These are phyloP conservation scores for Trichopria drosophilae DNA, from an alignment of 2,888 invertebrate genomes.

Conservation along the genomic window DNA sequence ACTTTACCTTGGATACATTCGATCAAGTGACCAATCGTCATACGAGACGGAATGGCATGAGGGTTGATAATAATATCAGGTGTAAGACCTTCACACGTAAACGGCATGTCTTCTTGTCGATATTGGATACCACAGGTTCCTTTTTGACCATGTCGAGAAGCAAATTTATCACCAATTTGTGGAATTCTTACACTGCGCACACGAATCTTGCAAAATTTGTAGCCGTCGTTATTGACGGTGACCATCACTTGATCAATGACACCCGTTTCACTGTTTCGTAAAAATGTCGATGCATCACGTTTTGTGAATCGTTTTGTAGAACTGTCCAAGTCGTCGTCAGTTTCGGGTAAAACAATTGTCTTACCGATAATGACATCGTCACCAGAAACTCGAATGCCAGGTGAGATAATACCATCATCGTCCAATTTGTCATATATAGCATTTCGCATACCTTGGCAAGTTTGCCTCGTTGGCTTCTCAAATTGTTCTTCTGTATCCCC, in stretches of 20 bases:
- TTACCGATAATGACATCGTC: conserved; percentile 99
- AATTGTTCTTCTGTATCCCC: conserved; percentile 95
- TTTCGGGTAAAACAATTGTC: conserved; percentile 93
- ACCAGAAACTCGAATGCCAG: conserved; percentile 97
- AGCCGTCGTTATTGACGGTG: conserved; percentile 95
- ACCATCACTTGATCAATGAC: conserved; percentile 99
- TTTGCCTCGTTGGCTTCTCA: conserved; percentile 94
- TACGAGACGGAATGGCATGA: conserved; percentile 99
- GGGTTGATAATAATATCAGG: conserved; percentile 99
- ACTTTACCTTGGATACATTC: conserved; percentile 96
- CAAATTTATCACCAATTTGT: conserved; percentile 99
- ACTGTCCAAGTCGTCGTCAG: conserved; percentile 83
- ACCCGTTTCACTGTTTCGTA: conserved; percentile 98
- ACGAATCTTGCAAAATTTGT: conserved; percentile 98
- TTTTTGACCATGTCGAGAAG: conserved; percentile 99
- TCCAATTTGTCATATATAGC: conserved; percentile 99
- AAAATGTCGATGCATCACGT: conserved; percentile 95
- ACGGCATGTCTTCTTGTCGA: conserved; percentile 95
- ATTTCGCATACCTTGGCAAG: conserved; percentile 95
- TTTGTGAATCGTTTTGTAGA: conserved; percentile 83
- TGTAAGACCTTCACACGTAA: conserved; percentile 93
- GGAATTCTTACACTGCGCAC: conserved; percentile 98
- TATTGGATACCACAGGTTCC: conserved; percentile 99
- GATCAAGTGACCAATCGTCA: conserved; percentile 99
- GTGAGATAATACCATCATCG: conserved; percentile 98